Evolutionary conservation across 2,888 invertebrate genomes (phyloP).

Genomic region (Perizoma flavofasciatum): DNA sequence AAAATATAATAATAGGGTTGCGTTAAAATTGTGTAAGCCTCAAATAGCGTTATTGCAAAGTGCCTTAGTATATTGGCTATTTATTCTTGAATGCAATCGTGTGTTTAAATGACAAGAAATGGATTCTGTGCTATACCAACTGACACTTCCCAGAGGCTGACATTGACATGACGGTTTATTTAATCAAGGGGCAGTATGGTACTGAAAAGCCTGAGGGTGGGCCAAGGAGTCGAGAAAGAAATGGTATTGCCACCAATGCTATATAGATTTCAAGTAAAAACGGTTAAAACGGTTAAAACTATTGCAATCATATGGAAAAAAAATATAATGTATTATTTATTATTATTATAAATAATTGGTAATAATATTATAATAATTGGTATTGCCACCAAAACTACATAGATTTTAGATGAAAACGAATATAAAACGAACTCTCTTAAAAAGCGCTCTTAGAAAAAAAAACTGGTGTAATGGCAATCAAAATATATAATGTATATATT

Average conservation of each 20-base stretch:
- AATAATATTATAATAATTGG: too few species aligned
- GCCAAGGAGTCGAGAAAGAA: constrained; percentile 8
- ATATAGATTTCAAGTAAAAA: too few species aligned
- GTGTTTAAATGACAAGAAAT: constrained; percentile 47
- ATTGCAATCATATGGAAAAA: too few species aligned
- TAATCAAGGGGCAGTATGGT: constrained; percentile 75
- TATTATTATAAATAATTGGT: too few species aligned
- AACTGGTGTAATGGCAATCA: too few species aligned
- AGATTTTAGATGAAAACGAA: too few species aligned
- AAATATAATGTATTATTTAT: too few species aligned
- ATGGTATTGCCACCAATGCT: background rate
- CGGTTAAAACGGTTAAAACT: too few species aligned
- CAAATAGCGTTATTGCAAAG: constrained; percentile 35
- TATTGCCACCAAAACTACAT: too few species aligned
- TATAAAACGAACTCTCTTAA: too few species aligned
- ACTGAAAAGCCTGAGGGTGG: constrained; percentile 30
- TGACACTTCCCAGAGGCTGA: constrained; percentile 70
- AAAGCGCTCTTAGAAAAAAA: too few species aligned
- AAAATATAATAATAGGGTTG: constrained; percentile 4
- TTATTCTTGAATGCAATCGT: constrained; percentile 43
- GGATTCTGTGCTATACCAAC: constrained; percentile 66
- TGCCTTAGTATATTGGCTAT: constrained; percentile 16
- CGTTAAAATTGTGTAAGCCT: constrained; percentile 5
- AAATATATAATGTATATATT: too few species aligned
- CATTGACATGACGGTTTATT: constrained; percentile 77